Percentiles rank a stretch among this genome's conserved stretches.
Conservation (phyloP, 1,140 invertebrate genomes). For the Apis laboriosa region DNA sequence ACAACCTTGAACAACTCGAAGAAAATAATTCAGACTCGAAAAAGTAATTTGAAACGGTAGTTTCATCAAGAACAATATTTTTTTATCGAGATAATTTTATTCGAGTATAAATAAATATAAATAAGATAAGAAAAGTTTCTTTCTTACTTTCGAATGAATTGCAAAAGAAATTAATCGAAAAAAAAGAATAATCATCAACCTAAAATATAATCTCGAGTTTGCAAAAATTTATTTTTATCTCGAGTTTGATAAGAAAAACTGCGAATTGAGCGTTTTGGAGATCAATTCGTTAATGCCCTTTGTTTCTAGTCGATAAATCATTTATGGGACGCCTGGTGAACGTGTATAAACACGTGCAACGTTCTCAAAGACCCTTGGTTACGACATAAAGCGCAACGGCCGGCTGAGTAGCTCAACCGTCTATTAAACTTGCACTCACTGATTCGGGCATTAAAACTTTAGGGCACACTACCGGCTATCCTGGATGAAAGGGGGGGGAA, state of each 20-base stretch:
- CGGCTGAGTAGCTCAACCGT: conserved; percentile 46
- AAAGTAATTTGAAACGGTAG: not conserved
- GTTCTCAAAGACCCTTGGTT: conserved; percentile 50
- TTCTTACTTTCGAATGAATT: too few species aligned
- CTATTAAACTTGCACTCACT: conserved; percentile 62
- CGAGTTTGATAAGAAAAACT: not conserved
- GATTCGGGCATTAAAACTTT: conserved; percentile 66
- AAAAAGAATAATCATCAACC: too few species aligned
- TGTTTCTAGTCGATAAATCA: conserved; percentile 56
- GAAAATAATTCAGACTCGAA: not conserved
- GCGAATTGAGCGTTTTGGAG: too few species aligned
- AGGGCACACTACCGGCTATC: conserved; percentile 38
- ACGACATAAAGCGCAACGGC: conserved; percentile 49
- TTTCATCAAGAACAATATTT: not conserved
- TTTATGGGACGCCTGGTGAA: conserved; percentile 46
- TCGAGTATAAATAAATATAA: too few species aligned
- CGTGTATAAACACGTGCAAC: conserved; percentile 44
- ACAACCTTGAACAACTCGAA: not conserved
- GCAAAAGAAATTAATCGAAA: too few species aligned
- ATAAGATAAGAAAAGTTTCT: too few species aligned
- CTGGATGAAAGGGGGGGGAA: conserved; percentile 22
- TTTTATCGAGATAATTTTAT: too few species aligned
- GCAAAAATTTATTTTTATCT: too few species aligned
- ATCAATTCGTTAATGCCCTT: conserved; percentile 25
- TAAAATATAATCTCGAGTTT: too few species aligned